Evolutionary conservation across 2,888 invertebrate genomes (phyloP).

Genomic region (Megaustenia siamemsis): DNA sequence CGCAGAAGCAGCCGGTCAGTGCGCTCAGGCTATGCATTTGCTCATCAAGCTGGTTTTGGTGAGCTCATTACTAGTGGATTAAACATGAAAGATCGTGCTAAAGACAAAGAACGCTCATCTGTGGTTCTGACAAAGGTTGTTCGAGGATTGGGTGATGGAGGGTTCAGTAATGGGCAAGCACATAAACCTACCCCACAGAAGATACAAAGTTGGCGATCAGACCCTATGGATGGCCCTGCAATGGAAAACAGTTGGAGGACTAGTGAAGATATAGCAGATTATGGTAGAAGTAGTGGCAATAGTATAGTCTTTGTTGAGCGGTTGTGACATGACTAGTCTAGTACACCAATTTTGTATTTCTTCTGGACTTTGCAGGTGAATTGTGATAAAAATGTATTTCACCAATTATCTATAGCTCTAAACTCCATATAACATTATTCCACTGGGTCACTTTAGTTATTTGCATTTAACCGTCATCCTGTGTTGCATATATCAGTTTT

Average conservation of each 20-base stretch:
- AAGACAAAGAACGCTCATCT: slow-evolving; percentile 45
- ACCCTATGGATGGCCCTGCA: slow-evolving; percentile 3
- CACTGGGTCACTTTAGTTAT: background rate
- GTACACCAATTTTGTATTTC: background rate
- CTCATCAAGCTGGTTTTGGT: slow-evolving; percentile 97
- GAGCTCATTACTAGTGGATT: slow-evolving; percentile 97
- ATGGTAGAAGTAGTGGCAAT: background rate
- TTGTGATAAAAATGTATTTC: slow-evolving; percentile 47
- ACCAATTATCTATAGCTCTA: background rate
- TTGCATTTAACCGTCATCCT: background rate
- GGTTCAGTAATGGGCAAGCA: slow-evolving; percentile 6
- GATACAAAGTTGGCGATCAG: background rate
- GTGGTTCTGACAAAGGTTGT: slow-evolving; percentile 69
- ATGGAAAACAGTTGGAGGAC: background rate
- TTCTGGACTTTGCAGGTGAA: slow-evolving; percentile 6
- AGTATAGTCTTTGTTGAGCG: slow-evolving; percentile 48
- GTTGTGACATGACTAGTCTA: slow-evolving; percentile 30
- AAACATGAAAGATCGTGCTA: slow-evolving; percentile 86
- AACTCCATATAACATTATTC: background rate
- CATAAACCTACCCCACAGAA: background rate
- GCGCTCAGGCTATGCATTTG: slow-evolving; percentile 98
- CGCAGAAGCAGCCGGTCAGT: slow-evolving; percentile 91
- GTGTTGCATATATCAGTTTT: background rate
- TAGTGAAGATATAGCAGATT: background rate
- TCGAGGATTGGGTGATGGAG: slow-evolving; percentile 13